These are phyloP conservation scores for Coenobita brevimanus DNA, from an alignment of 1,140 invertebrate species.

Conservation along the genomic window DNA sequence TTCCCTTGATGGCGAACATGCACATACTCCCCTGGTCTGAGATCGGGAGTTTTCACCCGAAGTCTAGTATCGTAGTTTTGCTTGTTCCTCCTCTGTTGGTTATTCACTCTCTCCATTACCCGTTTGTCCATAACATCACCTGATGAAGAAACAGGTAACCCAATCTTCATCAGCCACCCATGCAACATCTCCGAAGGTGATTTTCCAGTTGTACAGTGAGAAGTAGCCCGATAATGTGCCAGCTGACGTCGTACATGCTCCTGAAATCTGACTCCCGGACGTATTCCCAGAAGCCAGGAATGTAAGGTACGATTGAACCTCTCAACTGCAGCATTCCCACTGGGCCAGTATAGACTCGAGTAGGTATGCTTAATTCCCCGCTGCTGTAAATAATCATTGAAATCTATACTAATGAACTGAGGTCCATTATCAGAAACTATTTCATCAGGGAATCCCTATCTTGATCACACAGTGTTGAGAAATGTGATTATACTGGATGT, in stretches of 20 bases:
- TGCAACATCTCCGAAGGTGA: background rate
- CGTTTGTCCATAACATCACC: background rate
- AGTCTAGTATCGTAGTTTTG: no score
- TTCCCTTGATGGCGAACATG: no score
- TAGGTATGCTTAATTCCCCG: background rate
- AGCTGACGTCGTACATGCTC: background rate
- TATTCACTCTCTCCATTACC: background rate
- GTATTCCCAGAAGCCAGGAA: background rate
- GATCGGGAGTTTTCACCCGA: no score
- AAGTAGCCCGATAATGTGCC: constrained; percentile 10
- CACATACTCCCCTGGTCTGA: no score
- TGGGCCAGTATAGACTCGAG: background rate
- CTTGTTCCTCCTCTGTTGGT: no score
- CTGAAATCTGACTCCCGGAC: background rate
- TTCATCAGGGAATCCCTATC: constrained; percentile 34
- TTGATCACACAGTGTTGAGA: constrained; percentile 34
- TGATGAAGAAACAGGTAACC: background rate
- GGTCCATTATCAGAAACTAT: constrained; percentile 49
- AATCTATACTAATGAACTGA: constrained; percentile 53
- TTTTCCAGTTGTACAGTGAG: background rate
- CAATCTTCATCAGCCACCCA: background rate
- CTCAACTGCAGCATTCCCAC: background rate
- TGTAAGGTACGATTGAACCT: background rate
- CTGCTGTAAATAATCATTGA: constrained; percentile 16
- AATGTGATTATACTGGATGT: constrained; percentile 42